These are phyloP conservation scores for Solea senegalensis DNA, from an alignment of 2,113 vertebrate species.

Conservation along the genomic window DNA sequence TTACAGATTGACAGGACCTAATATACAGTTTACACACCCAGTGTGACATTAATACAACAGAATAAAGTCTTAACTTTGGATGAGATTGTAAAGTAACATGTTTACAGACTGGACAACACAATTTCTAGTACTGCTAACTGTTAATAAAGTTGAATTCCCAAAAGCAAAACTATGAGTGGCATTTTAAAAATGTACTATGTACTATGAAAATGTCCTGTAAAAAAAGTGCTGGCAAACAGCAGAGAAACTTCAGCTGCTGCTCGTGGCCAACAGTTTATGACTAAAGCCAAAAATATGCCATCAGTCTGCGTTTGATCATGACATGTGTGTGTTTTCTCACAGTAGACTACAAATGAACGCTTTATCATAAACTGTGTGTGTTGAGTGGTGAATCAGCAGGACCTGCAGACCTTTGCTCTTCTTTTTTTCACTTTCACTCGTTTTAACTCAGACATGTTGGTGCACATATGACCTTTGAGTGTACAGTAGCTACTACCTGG, in stretches of 20 bases:
- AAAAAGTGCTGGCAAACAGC: background rate
- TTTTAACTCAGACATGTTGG: too few species aligned
- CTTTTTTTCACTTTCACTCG: background rate
- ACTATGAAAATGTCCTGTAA: background rate
- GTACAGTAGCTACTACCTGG: background rate
- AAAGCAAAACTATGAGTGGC: background rate
- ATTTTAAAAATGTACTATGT: background rate
- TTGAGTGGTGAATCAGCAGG: background rate
- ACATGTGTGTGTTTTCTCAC: background rate
- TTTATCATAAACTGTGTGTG: slow-evolving; percentile 8
- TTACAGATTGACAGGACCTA: too few species aligned
- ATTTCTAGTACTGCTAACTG: background rate
- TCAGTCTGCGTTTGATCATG: background rate
- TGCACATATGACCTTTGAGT: too few species aligned
- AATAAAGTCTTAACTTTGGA: background rate
- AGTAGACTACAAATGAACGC: background rate
- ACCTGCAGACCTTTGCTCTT: too few species aligned
- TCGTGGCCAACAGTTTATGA: slow-evolving; percentile 16
- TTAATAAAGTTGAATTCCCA: background rate
- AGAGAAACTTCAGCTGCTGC: background rate
- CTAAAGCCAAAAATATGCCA: slow-evolving; percentile 39
- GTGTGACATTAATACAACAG: background rate
- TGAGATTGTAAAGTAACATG: background rate
- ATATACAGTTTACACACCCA: too few species aligned
- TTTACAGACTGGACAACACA: background rate